Evolutionary conservation across 2,797 vertebrate species (phyloP).

Genomic region (Allobates femoralis): DNA sequence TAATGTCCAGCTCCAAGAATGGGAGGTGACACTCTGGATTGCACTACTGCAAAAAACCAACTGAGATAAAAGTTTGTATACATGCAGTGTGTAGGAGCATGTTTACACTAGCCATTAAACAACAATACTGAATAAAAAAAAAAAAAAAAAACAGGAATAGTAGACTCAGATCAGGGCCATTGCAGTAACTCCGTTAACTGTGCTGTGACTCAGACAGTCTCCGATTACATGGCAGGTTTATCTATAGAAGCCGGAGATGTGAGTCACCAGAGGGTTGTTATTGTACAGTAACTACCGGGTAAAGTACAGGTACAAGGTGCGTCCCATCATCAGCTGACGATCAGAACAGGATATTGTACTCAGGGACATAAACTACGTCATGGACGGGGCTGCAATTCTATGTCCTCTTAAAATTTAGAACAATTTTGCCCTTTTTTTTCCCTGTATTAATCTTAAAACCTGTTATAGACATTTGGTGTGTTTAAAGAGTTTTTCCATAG

Average conservation of each 20-base stretch:
- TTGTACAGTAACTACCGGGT: background rate
- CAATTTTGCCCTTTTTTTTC: background rate
- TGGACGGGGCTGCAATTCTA: background rate
- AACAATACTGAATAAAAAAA: too few species aligned
- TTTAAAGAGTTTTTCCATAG: too few species aligned
- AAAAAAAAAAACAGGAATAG: too few species aligned
- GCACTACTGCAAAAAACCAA: too few species aligned
- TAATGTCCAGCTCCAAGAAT: too few species aligned
- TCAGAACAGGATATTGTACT: background rate
- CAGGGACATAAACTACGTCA: background rate
- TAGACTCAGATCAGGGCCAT: background rate
- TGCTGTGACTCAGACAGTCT: background rate
- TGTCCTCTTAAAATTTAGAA: background rate
- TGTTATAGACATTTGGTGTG: too few species aligned
- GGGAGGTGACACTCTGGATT: too few species aligned
- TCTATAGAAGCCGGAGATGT: slow-evolving; percentile 6
- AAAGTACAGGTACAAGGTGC: slow-evolving; percentile 34
- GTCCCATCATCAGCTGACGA: background rate
- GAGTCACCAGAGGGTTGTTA: slow-evolving; percentile 26
- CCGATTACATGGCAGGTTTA: background rate
- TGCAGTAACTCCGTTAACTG: too few species aligned
- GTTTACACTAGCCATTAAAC: too few species aligned
- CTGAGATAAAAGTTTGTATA: too few species aligned
- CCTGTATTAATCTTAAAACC: too few species aligned
- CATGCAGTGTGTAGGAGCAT: too few species aligned